Conservation (phyloP, 2,888 invertebrate genomes). For the Myathropa florea region DNA sequence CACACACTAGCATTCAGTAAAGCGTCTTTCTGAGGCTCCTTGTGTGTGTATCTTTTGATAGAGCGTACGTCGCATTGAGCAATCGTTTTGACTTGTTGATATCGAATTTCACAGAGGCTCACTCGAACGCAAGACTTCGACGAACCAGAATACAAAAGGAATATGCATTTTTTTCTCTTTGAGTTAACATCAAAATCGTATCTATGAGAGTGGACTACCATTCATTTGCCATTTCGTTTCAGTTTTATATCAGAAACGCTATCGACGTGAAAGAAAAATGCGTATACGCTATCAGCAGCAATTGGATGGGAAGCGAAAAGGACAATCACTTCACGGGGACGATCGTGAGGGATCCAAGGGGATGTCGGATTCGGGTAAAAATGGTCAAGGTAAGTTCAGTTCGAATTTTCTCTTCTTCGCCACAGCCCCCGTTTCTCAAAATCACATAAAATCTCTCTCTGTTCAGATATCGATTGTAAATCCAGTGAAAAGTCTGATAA, state of each 20-base stretch:
- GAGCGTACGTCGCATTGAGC: constrained; percentile 44
- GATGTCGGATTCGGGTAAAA: constrained; percentile 88
- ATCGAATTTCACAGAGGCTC: constrained; percentile 71
- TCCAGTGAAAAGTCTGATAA: constrained; percentile 80
- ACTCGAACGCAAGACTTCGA: constrained; percentile 15
- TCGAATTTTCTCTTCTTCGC: background rate
- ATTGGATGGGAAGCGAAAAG: constrained; percentile 89
- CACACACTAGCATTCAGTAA: too few species aligned
- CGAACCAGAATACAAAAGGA: constrained; percentile 8
- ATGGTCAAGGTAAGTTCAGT: constrained; percentile 87
- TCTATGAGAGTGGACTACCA: constrained; percentile 22
- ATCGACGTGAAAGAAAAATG: constrained; percentile 92
- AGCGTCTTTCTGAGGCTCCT: background rate
- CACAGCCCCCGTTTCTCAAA: too few species aligned
- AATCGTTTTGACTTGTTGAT: constrained; percentile 69
- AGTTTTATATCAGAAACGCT: constrained; percentile 94
- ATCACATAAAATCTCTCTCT: constrained; percentile 43
- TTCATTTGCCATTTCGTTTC: constrained; percentile 75
- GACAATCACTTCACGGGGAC: constrained; percentile 84
- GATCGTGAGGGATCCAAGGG: constrained; percentile 81
- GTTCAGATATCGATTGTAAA: constrained; percentile 78
- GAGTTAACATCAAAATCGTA: constrained; percentile 55
- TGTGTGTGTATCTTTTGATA: constrained; percentile 13
- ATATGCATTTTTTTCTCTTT: constrained; percentile 34
- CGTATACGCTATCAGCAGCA: constrained; percentile 93